Evolutionary conservation across 53 echinoderm and acorn worm genomes (phyloP).

Genomic region (Paracentrotus lividus): DNA sequence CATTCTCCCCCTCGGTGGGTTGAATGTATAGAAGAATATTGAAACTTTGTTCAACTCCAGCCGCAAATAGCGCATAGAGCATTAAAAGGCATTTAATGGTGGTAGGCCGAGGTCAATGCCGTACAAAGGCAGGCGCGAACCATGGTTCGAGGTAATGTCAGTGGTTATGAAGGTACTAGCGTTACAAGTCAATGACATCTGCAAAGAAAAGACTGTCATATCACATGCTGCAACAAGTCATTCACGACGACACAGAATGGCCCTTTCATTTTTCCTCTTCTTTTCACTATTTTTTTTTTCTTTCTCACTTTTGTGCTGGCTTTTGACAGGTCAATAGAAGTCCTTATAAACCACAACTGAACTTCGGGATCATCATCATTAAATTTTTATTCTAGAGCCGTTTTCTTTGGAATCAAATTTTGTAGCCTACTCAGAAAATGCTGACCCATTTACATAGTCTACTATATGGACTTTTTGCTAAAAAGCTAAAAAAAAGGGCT

Average conservation of each 20-base stretch:
- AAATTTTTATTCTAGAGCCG: not conserved
- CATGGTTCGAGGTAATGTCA: conserved; percentile 26
- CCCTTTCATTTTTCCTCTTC: conserved; percentile 18
- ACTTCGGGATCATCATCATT: conserved; percentile 17
- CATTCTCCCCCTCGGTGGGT: not conserved
- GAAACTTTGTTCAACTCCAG: conserved; percentile 45
- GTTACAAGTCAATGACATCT: conserved; percentile 64
- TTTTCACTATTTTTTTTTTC: not conserved
- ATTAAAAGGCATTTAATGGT: conserved; percentile 53
- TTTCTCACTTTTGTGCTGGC: conserved; percentile 4
- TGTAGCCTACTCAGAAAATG: not conserved
- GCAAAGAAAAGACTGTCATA: conserved; percentile 57
- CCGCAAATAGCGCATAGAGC: conserved; percentile 58
- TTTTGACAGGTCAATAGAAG: conserved; percentile 56
- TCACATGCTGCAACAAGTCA: conserved; percentile 54
- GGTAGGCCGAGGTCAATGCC: conserved; percentile 37
- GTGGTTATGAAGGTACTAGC: not conserved
- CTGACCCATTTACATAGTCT: not conserved
- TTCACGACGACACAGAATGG: conserved; percentile 14
- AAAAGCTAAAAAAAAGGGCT: not conserved
- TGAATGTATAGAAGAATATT: conserved; percentile 23
- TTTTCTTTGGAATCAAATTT: not conserved
- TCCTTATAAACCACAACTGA: not conserved
- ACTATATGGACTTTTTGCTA: not conserved
- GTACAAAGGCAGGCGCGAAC: conserved; percentile 54